These are phyloP conservation scores for Myotis planiceps DNA, from an alignment of 2,797 vertebrate species.

Conservation along the genomic window DNA sequence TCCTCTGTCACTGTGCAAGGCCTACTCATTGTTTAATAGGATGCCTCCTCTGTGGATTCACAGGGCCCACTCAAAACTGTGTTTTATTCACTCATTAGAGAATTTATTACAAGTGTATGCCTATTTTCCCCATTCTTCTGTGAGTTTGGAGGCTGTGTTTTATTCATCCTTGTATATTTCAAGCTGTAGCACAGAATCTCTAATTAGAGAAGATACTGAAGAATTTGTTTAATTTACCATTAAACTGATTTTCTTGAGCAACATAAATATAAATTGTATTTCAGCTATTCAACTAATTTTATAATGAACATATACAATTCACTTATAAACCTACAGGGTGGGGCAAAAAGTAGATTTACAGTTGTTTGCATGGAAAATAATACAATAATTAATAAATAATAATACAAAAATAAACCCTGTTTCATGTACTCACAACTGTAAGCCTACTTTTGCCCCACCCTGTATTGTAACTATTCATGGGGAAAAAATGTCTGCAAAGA, in stretches of 20 bases:
- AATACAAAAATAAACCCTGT: background rate
- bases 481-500: background rate
- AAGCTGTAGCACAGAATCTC: background rate
- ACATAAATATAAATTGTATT: conserved; percentile 40
- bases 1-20: background rate
- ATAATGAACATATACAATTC: background rate
- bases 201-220: background rate
- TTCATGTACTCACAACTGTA: background rate
- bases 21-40: background rate
- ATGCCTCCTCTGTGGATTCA: background rate
- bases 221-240: background rate
- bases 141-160: background rate
- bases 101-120: background rate
- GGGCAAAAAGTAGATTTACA: background rate
- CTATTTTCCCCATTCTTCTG: background rate
- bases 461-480: background rate
- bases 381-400: background rate
- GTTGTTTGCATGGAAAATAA: background rate
- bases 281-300: conserved; percentile 41
- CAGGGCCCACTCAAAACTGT: background rate
- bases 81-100: background rate
- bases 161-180: conserved; percentile 9
- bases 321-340: conserved; percentile 12
- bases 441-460: background rate
- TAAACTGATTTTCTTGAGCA: conserved; percentile 30